phyloP scores from a whole-genome alignment of 2,797 vertebrate species.

The Margarornis squamiger region DNA sequence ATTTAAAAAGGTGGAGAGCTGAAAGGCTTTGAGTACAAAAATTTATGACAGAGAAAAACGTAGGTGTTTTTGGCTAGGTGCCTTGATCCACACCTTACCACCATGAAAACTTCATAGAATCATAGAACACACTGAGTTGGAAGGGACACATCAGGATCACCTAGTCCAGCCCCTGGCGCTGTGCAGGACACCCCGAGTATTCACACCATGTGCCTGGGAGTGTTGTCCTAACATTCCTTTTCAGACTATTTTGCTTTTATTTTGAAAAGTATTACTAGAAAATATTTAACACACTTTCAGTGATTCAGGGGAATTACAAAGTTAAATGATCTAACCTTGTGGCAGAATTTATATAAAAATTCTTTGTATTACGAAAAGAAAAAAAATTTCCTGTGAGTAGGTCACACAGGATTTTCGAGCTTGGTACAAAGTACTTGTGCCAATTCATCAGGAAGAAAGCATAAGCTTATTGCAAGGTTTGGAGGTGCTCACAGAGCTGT shows the following conservation, averaged over 20 bases:
- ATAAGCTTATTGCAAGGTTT: background rate
- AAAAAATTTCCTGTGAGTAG: background rate
- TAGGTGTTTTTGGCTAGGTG: background rate
- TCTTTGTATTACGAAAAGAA: background rate
- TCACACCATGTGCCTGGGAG: background rate
- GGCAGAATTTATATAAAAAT: background rate
- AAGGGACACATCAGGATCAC: background rate
- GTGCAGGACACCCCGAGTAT: rapidly evolving
- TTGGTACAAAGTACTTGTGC: background rate
- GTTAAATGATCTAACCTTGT: background rate
- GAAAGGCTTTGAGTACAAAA: background rate
- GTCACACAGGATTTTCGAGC: rapidly evolving
- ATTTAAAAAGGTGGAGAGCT: background rate
- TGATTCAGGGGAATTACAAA: background rate
- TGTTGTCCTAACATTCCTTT: background rate
- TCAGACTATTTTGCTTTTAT: background rate
- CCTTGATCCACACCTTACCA: background rate
- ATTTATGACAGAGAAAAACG: background rate
- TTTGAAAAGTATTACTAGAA: background rate
- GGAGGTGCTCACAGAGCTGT: background rate
- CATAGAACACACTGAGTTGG: background rate
- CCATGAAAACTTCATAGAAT: background rate
- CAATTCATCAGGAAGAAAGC: background rate
- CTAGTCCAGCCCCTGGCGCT: background rate
- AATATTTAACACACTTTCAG: background rate